Percentiles rank a stretch among this genome's conserved stretches.
Evolutionary conservation across 2,888 invertebrate species (phyloP).

Genomic region (Hoplodrina ambigua): DNA sequence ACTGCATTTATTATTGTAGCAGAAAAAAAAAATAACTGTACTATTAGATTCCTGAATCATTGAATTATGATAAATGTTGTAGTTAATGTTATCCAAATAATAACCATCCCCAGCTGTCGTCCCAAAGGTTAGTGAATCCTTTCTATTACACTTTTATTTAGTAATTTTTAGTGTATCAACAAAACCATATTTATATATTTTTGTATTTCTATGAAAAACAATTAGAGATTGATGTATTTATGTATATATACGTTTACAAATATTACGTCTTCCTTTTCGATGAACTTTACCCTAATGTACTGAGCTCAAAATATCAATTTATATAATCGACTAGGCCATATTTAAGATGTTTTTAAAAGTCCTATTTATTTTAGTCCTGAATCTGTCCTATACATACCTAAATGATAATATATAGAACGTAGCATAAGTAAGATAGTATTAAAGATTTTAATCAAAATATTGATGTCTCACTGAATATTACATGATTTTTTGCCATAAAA

Average conservation of each 20-base stretch:
- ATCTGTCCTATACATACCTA: slow-evolving; percentile 52
- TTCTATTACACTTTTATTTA: slow-evolving; percentile 54
- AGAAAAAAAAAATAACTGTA: background rate
- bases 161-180: slow-evolving; percentile 42
- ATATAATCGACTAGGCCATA: slow-evolving; percentile 35
- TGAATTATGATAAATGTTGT: slow-evolving; percentile 28
- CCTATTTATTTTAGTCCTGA: slow-evolving; percentile 60
- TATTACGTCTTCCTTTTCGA: slow-evolving; percentile 43
- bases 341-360: slow-evolving; percentile 43
- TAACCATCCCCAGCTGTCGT: slow-evolving; percentile 55
- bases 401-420: slow-evolving; percentile 61
- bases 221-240: slow-evolving; percentile 25
- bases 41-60: slow-evolving; percentile 8
- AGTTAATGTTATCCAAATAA: slow-evolving; percentile 23
- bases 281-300: slow-evolving; percentile 35
- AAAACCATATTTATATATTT: slow-evolving; percentile 22
- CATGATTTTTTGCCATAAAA: slow-evolving; percentile 61
- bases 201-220: slow-evolving; percentile 57
- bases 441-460: slow-evolving; percentile 28
- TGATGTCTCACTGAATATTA: slow-evolving; percentile 38
- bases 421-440: slow-evolving; percentile 39
- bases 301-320: slow-evolving; percentile 46
- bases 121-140: slow-evolving; percentile 78
- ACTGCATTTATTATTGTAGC: slow-evolving; percentile 26
- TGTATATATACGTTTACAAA: slow-evolving; percentile 26